phyloP scores from a whole-genome alignment of 2,113 vertebrate species.

The Oncorhynchus kisutch region DNA sequence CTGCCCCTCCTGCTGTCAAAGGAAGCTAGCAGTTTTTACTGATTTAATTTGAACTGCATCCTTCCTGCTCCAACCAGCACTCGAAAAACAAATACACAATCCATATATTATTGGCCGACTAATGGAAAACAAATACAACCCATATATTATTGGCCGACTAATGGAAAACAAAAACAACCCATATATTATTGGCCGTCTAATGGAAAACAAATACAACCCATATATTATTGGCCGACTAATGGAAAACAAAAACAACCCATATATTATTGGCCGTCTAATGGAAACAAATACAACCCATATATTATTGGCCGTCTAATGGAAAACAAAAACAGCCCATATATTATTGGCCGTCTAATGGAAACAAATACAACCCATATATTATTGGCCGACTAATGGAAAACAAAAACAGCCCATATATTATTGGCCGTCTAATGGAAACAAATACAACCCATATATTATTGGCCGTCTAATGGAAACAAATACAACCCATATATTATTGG shows the following conservation, averaged over 20 bases:
- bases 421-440: neutral
- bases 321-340: too few species aligned
- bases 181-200: too few species aligned
- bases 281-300: too few species aligned
- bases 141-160: neutral
- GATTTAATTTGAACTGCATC: slow-evolving; percentile 23
- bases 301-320: too few species aligned
- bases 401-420: too few species aligned
- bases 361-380: neutral
- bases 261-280: too few species aligned
- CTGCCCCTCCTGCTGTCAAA: slow-evolving; percentile 26
- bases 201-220: too few species aligned
- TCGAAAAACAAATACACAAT: neutral
- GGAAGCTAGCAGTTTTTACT: slow-evolving; percentile 22
- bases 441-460: neutral
- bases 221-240: neutral
- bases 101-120: neutral
- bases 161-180: neutral
- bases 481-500: neutral
- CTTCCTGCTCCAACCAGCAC: slow-evolving; percentile 34
- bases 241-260: neutral
- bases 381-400: neutral
- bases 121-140: neutral
- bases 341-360: neutral
- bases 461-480: neutral